Base-by-base conservation (phyloP, 1,140 invertebrate genomes). In the Aphidius ervi region DNA sequence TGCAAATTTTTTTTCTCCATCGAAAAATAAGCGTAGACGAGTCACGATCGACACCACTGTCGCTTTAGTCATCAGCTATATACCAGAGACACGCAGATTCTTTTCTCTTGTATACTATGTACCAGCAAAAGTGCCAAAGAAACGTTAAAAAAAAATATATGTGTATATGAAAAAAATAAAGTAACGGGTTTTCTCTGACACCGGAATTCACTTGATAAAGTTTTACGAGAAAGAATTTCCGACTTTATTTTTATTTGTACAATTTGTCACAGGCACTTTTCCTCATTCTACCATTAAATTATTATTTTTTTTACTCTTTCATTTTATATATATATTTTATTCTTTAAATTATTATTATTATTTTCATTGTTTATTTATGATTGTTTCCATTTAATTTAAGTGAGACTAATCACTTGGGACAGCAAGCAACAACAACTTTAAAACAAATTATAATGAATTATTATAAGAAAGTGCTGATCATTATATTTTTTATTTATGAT, bases 31-130 rank as follows among this genome's bases (percentile, higher is more conserved):
- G 40, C 9, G 9, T 9, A 9, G 37, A 37, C 16, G 39, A 40
- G 52, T 54, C 49, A 52, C 49, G 52, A 54, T 54, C 52, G 52
- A 54, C 52, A 40, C 23, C 4, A 31, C 40, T 54, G 52, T 54
- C 52, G 20, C 39, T 16, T 54, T 54, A 31, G 23, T 31, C 23
- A 31, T 31, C 23, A 31, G 2, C 23, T 31, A 31, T 31, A 31
- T 31, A 9, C 52, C 40, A 40, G 39, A 54, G 40, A 41, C 52
- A 41, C 39, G 40, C 39, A 6, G 9, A 40, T 54, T 43, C 40
- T 37, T 42, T 54, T 54, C 9, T 16, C 39, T 40, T n/a, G 5
- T 10, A n/a, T 37, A 54, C 39, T 20, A 40, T 42, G 39, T 37
- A 31, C 23, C 23, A 42, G 52, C 9, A 37, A 40, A 10, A 40